Conservation (phyloP, 2,888 invertebrate genomes). For the Pecten maximus region DNA sequence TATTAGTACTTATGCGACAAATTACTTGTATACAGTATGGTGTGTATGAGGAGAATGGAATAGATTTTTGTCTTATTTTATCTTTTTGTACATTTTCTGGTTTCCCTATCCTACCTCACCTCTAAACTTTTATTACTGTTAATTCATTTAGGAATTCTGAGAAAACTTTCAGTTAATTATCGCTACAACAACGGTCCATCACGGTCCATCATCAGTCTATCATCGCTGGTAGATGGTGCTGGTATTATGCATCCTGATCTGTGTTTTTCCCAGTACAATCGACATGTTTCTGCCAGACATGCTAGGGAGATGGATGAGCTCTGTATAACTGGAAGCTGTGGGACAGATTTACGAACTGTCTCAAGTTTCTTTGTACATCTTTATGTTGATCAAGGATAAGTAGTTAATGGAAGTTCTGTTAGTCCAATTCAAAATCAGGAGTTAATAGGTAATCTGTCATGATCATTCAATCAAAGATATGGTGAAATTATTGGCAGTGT, state of each 20-base stretch:
- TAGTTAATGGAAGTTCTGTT: neutral
- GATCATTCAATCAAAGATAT: neutral
- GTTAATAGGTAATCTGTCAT: neutral
- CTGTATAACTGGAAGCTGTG: neutral
- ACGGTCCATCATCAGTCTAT: too few relatives aligned
- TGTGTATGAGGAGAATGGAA: too few relatives aligned
- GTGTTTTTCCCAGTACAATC: neutral
- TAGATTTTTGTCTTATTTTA: too few relatives aligned
- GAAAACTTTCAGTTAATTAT: too few relatives aligned
- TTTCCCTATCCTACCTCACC: too few relatives aligned
- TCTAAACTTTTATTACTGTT: too few relatives aligned
- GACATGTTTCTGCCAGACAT: neutral
- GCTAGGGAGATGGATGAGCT: neutral
- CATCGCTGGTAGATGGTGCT: neutral
- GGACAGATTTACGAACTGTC: neutral
- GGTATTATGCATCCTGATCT: neutral
- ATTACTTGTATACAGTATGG: too few relatives aligned
- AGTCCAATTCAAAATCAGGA: neutral
- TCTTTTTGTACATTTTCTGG: too few relatives aligned
- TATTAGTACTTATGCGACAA: too few relatives aligned
- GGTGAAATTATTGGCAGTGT: neutral
- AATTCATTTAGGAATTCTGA: too few relatives aligned
- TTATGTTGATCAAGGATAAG: neutral
- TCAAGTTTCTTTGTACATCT: neutral
- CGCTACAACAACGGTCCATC: too few relatives aligned